Evolutionary conservation across 2,113 vertebrate genomes (phyloP).

Genomic region (Glaucidium brasilianum): DNA sequence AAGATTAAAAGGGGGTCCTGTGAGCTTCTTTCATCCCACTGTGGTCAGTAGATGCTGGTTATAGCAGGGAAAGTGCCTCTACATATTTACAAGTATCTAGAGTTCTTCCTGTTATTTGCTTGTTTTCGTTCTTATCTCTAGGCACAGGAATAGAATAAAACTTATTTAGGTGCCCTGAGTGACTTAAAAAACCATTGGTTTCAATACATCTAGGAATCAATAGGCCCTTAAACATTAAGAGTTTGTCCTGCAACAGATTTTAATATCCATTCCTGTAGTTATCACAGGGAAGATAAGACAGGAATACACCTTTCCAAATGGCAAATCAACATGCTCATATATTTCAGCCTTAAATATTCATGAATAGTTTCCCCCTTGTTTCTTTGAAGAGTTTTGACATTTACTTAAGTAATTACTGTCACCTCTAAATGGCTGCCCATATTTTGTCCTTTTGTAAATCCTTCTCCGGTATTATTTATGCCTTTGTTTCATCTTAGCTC

Average conservation of each 20-base stretch:
- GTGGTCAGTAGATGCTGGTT: background rate
- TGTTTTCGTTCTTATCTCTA: background rate
- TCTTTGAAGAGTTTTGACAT: conserved; percentile 67
- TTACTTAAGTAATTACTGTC: conserved; percentile 69
- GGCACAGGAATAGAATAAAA: background rate
- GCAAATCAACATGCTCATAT: background rate
- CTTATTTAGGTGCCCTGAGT: background rate
- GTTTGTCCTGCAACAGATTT: background rate
- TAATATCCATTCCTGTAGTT: background rate
- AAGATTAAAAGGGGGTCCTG: background rate
- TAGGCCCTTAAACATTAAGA: background rate
- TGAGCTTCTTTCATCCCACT: background rate
- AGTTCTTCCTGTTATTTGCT: background rate
- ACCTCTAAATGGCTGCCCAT: conserved; percentile 38
- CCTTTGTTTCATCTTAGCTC: conserved; percentile 54
- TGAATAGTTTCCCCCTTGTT: conserved; percentile 39
- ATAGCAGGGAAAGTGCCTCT: background rate
- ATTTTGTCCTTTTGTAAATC: conserved; percentile 64
- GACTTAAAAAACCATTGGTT: background rate
- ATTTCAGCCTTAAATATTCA: conserved; percentile 61
- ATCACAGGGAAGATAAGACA: background rate
- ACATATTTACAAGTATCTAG: background rate
- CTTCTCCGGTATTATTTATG: conserved; percentile 39
- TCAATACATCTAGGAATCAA: background rate
- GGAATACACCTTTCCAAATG: conserved; percentile 23